Base-by-base conservation (phyloP, 2,113 vertebrate genomes). In the Poeciliopsis prolifica region DNA sequence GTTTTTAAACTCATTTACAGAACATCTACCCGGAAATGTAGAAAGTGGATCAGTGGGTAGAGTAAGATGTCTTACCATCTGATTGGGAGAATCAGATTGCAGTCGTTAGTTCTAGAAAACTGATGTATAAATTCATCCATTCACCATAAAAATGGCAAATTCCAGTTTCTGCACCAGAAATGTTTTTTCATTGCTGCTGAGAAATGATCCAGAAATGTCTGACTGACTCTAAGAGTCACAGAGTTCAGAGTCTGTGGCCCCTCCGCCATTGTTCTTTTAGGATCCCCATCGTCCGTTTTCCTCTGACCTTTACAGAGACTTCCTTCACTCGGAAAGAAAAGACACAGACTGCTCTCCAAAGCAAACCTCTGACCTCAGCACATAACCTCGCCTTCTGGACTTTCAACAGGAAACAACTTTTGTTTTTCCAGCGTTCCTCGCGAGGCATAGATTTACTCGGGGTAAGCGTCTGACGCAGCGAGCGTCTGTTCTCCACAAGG, bases 291-390 rank as follows among this genome's bases (percentile, higher is more conserved):
- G 1, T 60, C 37, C 9, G n/a, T 11, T 65, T 61, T 76, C 29
- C 19, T 37, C 13, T 11, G 0, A 78, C 33, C n/a, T 7, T n/a
- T 37, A 28, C 14, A n/a, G 26, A 70, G 28, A 72, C 33, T 29
- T 79, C 70, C 78, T 76, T 61, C 42, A 54, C 78, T 63, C 15
- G 19, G 48, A 19, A 65, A 0, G 8, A 33, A 5, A 35, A 54
- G 58, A 60, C 64, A 30, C 29, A 37, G 42, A 35, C 76, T 26
- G 40, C 48, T 22, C 80, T 66, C 80, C 54, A 75, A 78, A 74
- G 75, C 62, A 74, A 79, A 68, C 17, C 10, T 61, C 26, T 61
- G 72, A 73, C 69, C 40, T 83, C 65, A 61, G 4, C 54, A 67
- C 33, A 61, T 61, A 35, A 68, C 61, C 76, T 69, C 0, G 0